A percentile compares a stretch with the other conserved stretches of the same genome.
phyloP scores from a whole-genome alignment of 1,140 invertebrate genomes.

The Aphaenogaster rudis region DNA sequence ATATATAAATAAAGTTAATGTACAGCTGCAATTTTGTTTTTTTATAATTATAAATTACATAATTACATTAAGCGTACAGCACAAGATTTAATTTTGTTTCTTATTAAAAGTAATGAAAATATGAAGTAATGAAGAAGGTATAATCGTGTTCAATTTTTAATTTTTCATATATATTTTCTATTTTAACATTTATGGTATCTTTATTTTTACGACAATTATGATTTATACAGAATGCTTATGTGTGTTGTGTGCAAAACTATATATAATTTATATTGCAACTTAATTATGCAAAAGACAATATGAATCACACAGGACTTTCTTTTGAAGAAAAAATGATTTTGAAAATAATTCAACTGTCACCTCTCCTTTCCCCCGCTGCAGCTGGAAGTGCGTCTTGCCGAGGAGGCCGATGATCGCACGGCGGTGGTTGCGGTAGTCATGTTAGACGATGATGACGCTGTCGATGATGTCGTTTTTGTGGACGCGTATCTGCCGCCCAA shows the following conservation, averaged over 20 bases:
- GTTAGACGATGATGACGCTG: slow-evolving; percentile 24
- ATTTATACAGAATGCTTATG: no score
- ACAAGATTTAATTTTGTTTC: not conserved
- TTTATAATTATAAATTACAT: not conserved
- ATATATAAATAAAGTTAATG: not conserved
- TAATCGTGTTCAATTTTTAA: not conserved
- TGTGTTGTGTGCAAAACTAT: no score
- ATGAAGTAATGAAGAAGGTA: not conserved
- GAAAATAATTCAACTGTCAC: slow-evolving; percentile 51
- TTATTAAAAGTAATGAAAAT: not conserved
- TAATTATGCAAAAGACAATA: not conserved
- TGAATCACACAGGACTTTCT: not conserved
- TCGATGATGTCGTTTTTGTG: slow-evolving; percentile 78
- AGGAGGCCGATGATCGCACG: slow-evolving; percentile 69
- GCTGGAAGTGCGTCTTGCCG: slow-evolving; percentile 83
- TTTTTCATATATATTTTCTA: not conserved
- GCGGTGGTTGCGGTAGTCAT: not conserved
- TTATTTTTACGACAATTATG: no score
- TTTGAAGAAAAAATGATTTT: not conserved
- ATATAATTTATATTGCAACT: no score
- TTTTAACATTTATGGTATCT: not conserved
- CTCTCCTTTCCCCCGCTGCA: slow-evolving; percentile 72
- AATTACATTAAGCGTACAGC: not conserved
- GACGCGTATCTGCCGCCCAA: slow-evolving; percentile 89
- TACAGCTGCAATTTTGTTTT: not conserved